phyloP scores from a whole-genome alignment of 53 echinoderm and acorn worm genomes.

The Arbacia lixula region DNA sequence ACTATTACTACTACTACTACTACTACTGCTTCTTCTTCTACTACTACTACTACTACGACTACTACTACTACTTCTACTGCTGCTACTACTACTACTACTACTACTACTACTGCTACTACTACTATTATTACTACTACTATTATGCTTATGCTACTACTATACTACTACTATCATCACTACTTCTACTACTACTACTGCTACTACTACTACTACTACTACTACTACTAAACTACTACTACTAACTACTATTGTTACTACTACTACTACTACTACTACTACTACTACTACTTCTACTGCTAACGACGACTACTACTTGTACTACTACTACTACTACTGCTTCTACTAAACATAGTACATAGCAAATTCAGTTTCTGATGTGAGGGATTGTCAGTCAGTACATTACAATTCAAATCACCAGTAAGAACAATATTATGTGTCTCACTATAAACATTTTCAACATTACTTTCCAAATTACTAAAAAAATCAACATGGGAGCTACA shows the following conservation, averaged over 20 bases:
- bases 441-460: too few relatives aligned
- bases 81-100: neutral
- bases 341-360: neutral
- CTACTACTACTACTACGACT: neutral
- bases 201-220: neutral
- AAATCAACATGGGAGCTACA: too few relatives aligned
- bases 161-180: neutral
- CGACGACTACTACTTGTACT: neutral
- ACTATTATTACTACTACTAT: neutral
- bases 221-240: too few relatives aligned
- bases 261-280: neutral
- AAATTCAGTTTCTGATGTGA: too few relatives aligned
- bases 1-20: neutral
- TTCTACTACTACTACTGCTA: neutral
- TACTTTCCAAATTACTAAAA: too few relatives aligned
- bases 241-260: neutral
- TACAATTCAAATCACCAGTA: too few relatives aligned
- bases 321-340: neutral
- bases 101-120: neutral
- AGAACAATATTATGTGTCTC: too few relatives aligned
- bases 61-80: neutral
- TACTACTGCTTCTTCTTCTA: neutral
- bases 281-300: conserved; percentile 1
- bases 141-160: neutral
- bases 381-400: too few relatives aligned